A percentile compares a stretch with the other conserved stretches of the same genome.
Evolutionary conservation across 2,113 vertebrate genomes (phyloP).

Genomic region (Trichomycterus rosablanca): DNA sequence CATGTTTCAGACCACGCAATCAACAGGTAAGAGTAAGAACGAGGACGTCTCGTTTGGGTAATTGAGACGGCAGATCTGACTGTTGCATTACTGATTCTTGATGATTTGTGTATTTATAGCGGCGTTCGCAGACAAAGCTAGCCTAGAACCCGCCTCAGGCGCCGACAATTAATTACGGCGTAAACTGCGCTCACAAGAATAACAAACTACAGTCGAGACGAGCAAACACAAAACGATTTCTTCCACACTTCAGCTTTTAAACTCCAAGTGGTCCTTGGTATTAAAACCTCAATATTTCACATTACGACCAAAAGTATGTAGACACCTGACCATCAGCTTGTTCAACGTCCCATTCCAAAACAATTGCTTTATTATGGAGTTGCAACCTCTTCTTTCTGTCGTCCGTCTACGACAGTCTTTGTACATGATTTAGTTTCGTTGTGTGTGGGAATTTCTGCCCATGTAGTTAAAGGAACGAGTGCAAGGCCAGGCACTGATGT

Average conservation of each 20-base stretch:
- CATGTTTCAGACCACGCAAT: neutral
- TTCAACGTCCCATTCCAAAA: no score
- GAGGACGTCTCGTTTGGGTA: constrained; percentile 1
- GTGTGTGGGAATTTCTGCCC: no score
- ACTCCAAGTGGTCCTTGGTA: no score
- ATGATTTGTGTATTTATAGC: neutral
- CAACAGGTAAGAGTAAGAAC: constrained; percentile 6
- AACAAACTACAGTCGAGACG: constrained; percentile 1
- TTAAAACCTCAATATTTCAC: no score
- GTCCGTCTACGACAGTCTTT: no score
- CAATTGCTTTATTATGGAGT: no score
- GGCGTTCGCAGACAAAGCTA: neutral
- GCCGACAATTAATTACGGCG: constrained; percentile 10
- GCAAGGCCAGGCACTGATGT: no score
- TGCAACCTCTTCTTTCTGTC: no score
- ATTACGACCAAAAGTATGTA: no score
- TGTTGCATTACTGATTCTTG: constrained; percentile 3
- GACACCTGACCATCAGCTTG: no score
- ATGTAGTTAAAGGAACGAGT: no score
- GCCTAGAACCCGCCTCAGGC: constrained; percentile 13
- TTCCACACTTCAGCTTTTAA: neutral
- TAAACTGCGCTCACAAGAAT: constrained; percentile 4
- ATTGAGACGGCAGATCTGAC: constrained; percentile 2
- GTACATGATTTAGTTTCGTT: no score
- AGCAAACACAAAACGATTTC: neutral